Evolutionary conservation across 2,888 invertebrate species (phyloP).

Genomic region (Ormyrus nitidulus): DNA sequence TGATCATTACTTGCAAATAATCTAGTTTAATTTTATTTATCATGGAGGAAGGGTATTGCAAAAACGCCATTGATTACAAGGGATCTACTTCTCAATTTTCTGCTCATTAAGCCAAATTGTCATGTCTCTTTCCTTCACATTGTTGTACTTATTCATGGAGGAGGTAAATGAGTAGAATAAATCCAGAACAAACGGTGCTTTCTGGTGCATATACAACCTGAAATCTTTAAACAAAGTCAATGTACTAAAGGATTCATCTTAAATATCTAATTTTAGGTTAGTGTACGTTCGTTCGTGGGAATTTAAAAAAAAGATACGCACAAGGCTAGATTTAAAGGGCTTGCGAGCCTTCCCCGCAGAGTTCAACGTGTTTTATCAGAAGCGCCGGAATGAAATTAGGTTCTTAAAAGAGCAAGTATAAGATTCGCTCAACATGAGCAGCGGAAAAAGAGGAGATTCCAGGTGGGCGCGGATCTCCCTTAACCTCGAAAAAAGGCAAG

Average conservation of each 20-base stretch:
- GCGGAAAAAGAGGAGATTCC: no score
- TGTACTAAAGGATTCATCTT: not conserved
- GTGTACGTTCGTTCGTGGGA: not conserved
- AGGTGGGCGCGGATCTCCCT: not conserved
- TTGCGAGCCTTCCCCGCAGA: no score
- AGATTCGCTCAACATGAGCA: no score
- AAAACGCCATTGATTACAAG: constrained; percentile 48
- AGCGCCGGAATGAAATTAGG: no score
- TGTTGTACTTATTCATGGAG: not conserved
- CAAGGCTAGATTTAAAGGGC: no score
- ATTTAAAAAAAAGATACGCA: not conserved
- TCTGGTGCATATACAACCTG: constrained; percentile 32
- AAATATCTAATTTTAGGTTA: constrained; percentile 13
- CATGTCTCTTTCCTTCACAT: constrained; percentile 2
- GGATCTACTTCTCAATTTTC: constrained; percentile 17
- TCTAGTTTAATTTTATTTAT: constrained; percentile 42
- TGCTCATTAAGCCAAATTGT: not conserved
- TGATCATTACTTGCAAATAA: constrained; percentile 36
- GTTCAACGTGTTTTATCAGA: no score
- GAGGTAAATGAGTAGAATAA: constrained; percentile 11
- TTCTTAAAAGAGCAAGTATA: no score
- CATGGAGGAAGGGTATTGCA: constrained; percentile 27
- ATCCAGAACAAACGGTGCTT: constrained; percentile 19
- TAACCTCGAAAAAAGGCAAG: constrained; percentile 40
- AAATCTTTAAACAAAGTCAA: constrained; percentile 43